Base-by-base conservation (phyloP, 2,888 invertebrate species). In the Euplexia lucipara region DNA sequence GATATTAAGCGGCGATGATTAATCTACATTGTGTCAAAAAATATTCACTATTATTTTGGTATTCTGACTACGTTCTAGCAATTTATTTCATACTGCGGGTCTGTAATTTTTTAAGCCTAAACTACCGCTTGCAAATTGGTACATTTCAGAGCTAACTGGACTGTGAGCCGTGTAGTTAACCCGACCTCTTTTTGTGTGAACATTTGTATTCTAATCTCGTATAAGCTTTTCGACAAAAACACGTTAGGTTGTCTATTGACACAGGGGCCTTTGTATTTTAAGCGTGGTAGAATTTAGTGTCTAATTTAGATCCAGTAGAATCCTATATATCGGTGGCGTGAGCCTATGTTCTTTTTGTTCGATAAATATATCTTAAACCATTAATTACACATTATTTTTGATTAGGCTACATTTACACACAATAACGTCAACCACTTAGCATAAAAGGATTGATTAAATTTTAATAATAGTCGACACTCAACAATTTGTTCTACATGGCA, bases 1-100 rank as follows among this genome's bases (percentile, higher is more conserved):
- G 66, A 81, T 80, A 79, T 80, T 81, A 81, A 75, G 58, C 77
- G 58, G 22, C 47, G 65, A 80, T 80, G 79, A 80, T 79, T 80
- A 81, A 80, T 80, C 73, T 79, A 67, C 60, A 69, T 57, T 81
- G 75, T 81, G 65, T 57, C 70, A 75, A 70, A 81, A 77, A 75
- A 78, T 61, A 58, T 51, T 45, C 44, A 72, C 72, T 68, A 72
- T 70, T 64, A 64, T 70, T 70, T 66, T 52, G 54, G 47, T 66
- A 53, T 66, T 66, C 61, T 51, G 65, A 37, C 45, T 60, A 53
- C 54, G 22, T 52, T 49, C 35, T 48, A 45, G 44, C 30, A 49
- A 60, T 70, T 74, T 78, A 54, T 78, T 61, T 67, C 14, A 62
- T 58, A 41, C 48, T 22, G 34, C 1, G 20, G 18, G 4, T n/a